Percentiles rank a stretch among this genome's conserved stretches.
phyloP scores from a whole-genome alignment of 1,140 invertebrate species.

The Meloidogyne floridensis region DNA sequence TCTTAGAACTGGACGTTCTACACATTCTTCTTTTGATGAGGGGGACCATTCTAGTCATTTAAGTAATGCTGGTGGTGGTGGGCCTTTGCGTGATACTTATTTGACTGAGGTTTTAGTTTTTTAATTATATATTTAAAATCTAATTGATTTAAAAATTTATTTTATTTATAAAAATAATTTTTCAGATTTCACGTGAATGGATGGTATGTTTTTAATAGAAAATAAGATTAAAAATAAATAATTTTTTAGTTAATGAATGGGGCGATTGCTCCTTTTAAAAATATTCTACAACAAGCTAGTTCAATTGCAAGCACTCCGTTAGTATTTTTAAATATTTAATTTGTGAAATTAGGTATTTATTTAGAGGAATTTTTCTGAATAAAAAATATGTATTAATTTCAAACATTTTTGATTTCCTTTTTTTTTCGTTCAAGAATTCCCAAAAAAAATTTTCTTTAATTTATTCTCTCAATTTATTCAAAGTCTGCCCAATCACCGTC shows the following conservation, averaged over 20 bases:
- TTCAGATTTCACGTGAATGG: constrained; percentile 37
- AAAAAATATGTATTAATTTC: no score
- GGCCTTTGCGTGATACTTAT: constrained; percentile 15
- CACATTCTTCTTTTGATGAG: constrained; percentile 36
- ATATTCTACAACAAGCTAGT: constrained; percentile 26
- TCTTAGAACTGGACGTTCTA: constrained; percentile 13
- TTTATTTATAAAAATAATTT: not conserved
- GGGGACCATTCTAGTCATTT: not conserved
- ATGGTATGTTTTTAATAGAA: not conserved
- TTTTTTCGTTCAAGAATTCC: no score
- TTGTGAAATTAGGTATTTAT: not conserved
- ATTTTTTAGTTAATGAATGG: constrained; percentile 33
- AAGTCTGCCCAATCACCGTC: constrained; percentile 17
- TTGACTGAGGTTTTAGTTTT: constrained; percentile 18
- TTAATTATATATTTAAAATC: not conserved
- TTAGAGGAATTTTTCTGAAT: not conserved
- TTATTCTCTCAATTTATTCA: no score
- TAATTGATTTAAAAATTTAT: no score
- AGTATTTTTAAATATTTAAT: not conserved
- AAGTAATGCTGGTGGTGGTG: not conserved
- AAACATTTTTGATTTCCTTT: no score
- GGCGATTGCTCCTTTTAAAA: constrained; percentile 35
- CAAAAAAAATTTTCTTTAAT: no score
- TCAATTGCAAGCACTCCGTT: constrained; percentile 28
- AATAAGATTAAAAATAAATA: not conserved